phyloP scores from a whole-genome alignment of 1,140 invertebrate species.

The Acromyrmex charruanus region DNA sequence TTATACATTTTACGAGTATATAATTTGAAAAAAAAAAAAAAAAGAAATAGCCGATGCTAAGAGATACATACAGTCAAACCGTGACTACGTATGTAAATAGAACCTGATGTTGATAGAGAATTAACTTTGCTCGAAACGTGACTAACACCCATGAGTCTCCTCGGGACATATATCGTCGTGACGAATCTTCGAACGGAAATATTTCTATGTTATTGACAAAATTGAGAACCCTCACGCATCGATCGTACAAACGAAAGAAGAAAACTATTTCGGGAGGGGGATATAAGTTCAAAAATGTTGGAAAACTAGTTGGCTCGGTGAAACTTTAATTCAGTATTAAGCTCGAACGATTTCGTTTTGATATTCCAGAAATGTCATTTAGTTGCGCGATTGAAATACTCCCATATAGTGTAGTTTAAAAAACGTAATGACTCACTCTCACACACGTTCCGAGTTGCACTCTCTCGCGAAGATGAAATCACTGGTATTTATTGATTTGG shows the following conservation, averaged over 20 bases:
- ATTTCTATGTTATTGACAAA: conserved; percentile 1
- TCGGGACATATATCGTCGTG: neutral
- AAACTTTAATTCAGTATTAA: conserved; percentile 60
- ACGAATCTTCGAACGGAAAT: neutral
- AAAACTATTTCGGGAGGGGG: conserved; percentile 16
- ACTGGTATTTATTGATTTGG: conserved; percentile 60
- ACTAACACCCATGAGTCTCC: neutral
- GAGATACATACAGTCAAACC: neutral
- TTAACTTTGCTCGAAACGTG: conserved; percentile 9
- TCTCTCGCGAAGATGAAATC: conserved; percentile 51
- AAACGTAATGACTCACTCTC: conserved; percentile 47
- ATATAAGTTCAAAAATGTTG: conserved; percentile 29
- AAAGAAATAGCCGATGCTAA: neutral
- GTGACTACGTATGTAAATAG: neutral
- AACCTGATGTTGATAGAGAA: neutral
- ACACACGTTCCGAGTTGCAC: conserved; percentile 14
- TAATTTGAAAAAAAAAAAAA: neutral
- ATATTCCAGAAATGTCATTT: conserved; percentile 50
- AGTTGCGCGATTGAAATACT: conserved; percentile 44
- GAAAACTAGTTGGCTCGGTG: conserved; percentile 33
- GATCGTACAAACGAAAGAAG: neutral
- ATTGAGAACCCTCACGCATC: neutral
- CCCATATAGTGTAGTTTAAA: conserved; percentile 14
- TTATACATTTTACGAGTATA: neutral
- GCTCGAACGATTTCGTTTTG: conserved; percentile 55